Percentiles rank a stretch among this genome's conserved stretches.
Evolutionary conservation across 2,113 vertebrate genomes (phyloP).

Genomic region (Speoplatyrhinus poulsoni): DNA sequence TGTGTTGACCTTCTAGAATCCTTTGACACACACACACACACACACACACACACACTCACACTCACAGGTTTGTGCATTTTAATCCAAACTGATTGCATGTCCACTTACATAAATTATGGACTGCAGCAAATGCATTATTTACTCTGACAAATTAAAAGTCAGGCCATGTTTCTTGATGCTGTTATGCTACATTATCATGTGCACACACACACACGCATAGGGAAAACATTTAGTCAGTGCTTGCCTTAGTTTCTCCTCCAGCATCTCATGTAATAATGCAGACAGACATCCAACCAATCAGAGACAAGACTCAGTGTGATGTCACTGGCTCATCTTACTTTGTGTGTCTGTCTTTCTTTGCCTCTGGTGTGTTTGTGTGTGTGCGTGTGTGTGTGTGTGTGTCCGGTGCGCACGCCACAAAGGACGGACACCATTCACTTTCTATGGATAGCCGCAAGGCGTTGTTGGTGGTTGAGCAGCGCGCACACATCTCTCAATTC

Average conservation of each 20-base stretch:
- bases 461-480: no score
- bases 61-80: slow-evolving; percentile 57
- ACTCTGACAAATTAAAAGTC: slow-evolving; percentile 75
- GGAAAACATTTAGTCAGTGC: neutral
- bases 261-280: neutral
- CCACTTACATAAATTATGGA: slow-evolving; percentile 82
- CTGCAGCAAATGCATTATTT: slow-evolving; percentile 72
- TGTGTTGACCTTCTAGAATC: no score
- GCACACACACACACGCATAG: slow-evolving; percentile 11
- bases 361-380: no score
- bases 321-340: no score
- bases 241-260: neutral
- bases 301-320: no score
- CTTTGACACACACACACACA: slow-evolving; percentile 7
- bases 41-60: slow-evolving; percentile 11
- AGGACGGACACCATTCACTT: no score
- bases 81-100: slow-evolving; percentile 81
- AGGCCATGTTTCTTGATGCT: slow-evolving; percentile 59
- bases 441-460: no score
- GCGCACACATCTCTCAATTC: no score
- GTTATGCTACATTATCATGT: slow-evolving; percentile 49
- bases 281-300: neutral
- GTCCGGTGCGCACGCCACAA: no score
- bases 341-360: no score
- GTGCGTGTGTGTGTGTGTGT: no score